Evolutionary conservation across 2,888 invertebrate species (phyloP).

Genomic region (Oegoconia quadripuncta): DNA sequence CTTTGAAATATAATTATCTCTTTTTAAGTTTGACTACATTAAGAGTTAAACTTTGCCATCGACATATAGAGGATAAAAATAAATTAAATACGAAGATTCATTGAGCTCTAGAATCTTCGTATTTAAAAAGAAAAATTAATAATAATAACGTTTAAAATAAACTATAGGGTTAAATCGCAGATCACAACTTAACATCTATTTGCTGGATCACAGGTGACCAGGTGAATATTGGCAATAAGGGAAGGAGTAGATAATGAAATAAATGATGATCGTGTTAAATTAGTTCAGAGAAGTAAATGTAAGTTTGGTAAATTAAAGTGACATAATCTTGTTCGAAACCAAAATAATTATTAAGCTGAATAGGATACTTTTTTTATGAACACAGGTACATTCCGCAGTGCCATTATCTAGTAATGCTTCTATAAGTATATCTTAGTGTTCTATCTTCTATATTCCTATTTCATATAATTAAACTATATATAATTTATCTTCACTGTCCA

Average conservation of each 20-base stretch:
- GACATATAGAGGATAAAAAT: constrained; percentile 39
- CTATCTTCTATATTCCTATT: constrained; percentile 55
- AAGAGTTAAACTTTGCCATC: constrained; percentile 49
- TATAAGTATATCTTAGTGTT: constrained; percentile 53
- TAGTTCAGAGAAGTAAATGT: constrained; percentile 50
- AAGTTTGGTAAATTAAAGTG: constrained; percentile 33
- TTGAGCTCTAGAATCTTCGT: constrained; percentile 70
- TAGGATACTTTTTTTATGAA: constrained; percentile 74
- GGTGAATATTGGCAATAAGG: constrained; percentile 69
- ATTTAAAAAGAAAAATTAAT: constrained; percentile 54
- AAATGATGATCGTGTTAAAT: constrained; percentile 50
- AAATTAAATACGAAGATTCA: constrained; percentile 64
- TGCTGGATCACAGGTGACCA: constrained; percentile 58
- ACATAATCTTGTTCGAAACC: constrained; percentile 71
- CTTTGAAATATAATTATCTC: not conserved
- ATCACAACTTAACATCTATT: constrained; percentile 76
- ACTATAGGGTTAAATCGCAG: constrained; percentile 69
- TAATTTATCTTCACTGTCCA: not conserved
- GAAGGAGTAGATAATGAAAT: constrained; percentile 39
- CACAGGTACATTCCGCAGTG: constrained; percentile 75
- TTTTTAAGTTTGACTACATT: not conserved
- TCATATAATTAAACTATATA: constrained; percentile 13
- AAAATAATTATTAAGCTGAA: constrained; percentile 61
- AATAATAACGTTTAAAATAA: constrained; percentile 40
- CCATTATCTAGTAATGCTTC: constrained; percentile 72